phyloP scores from a whole-genome alignment of 2,113 vertebrate species.

The Macaca nemestrina region DNA sequence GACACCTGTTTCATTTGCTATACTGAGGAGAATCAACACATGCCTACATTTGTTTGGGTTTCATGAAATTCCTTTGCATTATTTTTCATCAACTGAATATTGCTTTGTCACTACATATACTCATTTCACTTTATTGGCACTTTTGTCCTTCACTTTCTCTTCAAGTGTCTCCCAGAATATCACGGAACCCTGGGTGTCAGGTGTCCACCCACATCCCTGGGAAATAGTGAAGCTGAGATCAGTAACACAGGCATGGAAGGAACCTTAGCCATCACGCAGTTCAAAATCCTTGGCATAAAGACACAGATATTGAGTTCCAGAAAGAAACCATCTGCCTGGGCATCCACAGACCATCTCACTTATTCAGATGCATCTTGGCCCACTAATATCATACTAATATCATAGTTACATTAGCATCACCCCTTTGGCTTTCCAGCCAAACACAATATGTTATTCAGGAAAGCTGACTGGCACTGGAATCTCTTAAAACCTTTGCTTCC shows the following conservation, averaged over 20 bases:
- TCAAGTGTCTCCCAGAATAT: not conserved
- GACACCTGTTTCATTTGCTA: not conserved
- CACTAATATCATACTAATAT: no score
- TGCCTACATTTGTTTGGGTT: not conserved
- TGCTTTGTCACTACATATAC: not conserved
- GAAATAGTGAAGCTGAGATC: not conserved
- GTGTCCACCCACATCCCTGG: not conserved
- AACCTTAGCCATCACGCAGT: not conserved
- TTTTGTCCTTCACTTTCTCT: not conserved
- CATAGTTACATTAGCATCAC: not conserved
- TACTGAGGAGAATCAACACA: not conserved
- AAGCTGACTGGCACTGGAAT: not conserved
- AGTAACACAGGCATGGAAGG: not conserved
- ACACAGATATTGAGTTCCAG: not conserved
- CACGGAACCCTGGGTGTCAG: not conserved
- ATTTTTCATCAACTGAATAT: not conserved
- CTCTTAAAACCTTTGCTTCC: not conserved
- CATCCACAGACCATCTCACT: not conserved
- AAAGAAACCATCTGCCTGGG: not conserved
- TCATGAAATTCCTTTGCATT: not conserved
- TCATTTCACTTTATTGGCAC: not conserved
- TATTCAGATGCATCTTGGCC: not conserved
- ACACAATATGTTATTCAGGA: not conserved
- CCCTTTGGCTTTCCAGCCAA: not conserved
- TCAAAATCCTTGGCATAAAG: not conserved